Evolutionary conservation across 2,888 invertebrate genomes (phyloP).

Genomic region (Clusia tigrina): DNA sequence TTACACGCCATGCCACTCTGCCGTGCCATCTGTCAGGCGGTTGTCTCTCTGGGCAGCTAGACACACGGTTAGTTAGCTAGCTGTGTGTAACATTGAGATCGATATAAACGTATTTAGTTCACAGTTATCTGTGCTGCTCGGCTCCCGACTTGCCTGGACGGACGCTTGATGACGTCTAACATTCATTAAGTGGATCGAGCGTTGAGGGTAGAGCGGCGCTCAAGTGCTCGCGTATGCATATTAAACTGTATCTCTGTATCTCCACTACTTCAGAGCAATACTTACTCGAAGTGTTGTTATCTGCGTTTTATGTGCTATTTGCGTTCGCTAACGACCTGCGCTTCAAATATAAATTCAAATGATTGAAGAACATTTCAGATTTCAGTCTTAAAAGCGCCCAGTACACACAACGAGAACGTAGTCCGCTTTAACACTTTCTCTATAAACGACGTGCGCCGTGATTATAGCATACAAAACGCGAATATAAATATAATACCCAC

Average conservation of each 20-base stretch:
- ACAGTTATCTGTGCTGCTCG: neutral
- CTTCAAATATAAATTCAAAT: constrained; percentile 31
- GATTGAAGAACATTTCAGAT: constrained; percentile 28
- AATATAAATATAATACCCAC: too few relatives aligned
- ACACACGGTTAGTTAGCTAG: neutral
- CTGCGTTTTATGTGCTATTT: constrained; percentile 20
- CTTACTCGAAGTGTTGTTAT: constrained; percentile 23
- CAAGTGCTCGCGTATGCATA: neutral
- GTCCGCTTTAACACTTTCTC: constrained; percentile 27
- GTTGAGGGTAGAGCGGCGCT: neutral
- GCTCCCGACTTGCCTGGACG: neutral
- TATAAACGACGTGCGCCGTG: constrained; percentile 16
- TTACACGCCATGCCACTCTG: neutral
- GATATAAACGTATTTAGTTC: too few relatives aligned
- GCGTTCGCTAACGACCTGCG: constrained; percentile 26
- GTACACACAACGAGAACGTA: constrained; percentile 27
- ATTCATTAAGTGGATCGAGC: neutral
- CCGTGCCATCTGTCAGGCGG: neutral
- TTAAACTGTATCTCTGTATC: constrained; percentile 1
- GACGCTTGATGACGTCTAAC: too few relatives aligned
- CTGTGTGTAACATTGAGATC: neutral
- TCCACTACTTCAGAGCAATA: constrained; percentile 17
- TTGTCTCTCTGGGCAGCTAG: neutral
- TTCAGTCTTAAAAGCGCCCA: constrained; percentile 37
- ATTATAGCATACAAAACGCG: too few relatives aligned